Conservation (phyloP, 1,140 invertebrate genomes). For the Agrypnia vestita region DNA sequence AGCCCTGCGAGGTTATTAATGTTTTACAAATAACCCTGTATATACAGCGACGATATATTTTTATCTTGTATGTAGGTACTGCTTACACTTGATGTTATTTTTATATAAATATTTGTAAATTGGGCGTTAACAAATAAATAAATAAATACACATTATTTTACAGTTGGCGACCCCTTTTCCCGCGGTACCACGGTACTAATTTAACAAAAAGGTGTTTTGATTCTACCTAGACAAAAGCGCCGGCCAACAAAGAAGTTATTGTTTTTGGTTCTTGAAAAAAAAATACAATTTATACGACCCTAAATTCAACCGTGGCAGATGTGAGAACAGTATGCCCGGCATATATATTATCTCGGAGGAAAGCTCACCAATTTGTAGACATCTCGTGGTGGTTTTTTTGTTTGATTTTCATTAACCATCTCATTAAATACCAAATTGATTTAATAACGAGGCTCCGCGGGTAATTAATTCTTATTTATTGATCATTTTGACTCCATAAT, state of each 20-base stretch:
- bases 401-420: conserved; percentile 20
- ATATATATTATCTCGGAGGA: conserved; percentile 30
- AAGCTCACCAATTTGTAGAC: conserved; percentile 12
- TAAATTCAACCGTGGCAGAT: conserved; percentile 43
- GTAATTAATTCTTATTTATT: conserved; percentile 23
- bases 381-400: conserved; percentile 23
- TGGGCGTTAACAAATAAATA: too few species aligned
- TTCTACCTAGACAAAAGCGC: conserved; percentile 30
- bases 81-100: too few species aligned
- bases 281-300: conserved; percentile 34
- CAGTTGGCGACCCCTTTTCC: conserved; percentile 12
- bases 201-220: conserved; percentile 56
- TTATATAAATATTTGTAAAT: too few species aligned
- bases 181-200: conserved; percentile 48
- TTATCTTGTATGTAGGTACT: too few species aligned
- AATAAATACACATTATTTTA: background rate
- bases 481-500: conserved; percentile 2
- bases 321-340: conserved; percentile 43
- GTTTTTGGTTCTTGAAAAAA: conserved; percentile 44
- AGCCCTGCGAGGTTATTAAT: too few species aligned
- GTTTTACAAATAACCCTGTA: too few species aligned
- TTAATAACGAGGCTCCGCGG: conserved; percentile 19
- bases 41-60: too few species aligned
- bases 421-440: conserved; percentile 35
- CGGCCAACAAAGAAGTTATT: conserved; percentile 36